A percentile compares a stretch with the other conserved stretches of the same genome.
Conservation (phyloP, 2,888 invertebrate species). For the Agrotis ipsilon region DNA sequence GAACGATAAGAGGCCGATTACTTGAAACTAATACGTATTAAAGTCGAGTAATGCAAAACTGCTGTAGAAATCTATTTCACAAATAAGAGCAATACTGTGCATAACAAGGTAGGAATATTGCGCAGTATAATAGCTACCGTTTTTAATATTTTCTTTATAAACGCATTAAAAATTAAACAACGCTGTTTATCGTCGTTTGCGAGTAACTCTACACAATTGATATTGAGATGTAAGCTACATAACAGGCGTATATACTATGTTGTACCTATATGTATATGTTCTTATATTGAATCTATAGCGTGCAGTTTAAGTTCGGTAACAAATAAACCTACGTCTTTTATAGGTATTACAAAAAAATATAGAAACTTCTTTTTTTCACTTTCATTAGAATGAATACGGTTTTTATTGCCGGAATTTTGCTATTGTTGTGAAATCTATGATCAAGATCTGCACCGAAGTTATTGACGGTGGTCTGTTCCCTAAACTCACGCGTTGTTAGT, state of each 20-base stretch:
- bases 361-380: too few species aligned
- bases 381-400: too few species aligned
- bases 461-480: too few species aligned
- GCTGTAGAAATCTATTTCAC: slow-evolving; percentile 52
- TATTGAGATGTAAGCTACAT: slow-evolving; percentile 53
- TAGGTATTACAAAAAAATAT: neutral
- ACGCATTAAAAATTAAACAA: slow-evolving; percentile 51
- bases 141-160: slow-evolving; percentile 55
- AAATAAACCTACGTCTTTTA: neutral
- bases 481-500: too few species aligned
- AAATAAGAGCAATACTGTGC: slow-evolving; percentile 47
- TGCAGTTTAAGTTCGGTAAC: slow-evolving; percentile 15
- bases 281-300: neutral
- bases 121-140: slow-evolving; percentile 39
- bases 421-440: too few species aligned
- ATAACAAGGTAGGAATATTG: slow-evolving; percentile 47
- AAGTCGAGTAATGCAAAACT: slow-evolving; percentile 57
- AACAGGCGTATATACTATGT: neutral
- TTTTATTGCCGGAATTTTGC: too few species aligned
- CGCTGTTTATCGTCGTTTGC: slow-evolving; percentile 47
- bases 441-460: too few species aligned
- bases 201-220: slow-evolving; percentile 50
- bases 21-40: slow-evolving; percentile 70
- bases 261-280: slow-evolving; percentile 12
- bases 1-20: slow-evolving; percentile 81